These are phyloP conservation scores for Acanthornis magna DNA, from an alignment of 2,797 vertebrate genomes.

Conservation along the genomic window DNA sequence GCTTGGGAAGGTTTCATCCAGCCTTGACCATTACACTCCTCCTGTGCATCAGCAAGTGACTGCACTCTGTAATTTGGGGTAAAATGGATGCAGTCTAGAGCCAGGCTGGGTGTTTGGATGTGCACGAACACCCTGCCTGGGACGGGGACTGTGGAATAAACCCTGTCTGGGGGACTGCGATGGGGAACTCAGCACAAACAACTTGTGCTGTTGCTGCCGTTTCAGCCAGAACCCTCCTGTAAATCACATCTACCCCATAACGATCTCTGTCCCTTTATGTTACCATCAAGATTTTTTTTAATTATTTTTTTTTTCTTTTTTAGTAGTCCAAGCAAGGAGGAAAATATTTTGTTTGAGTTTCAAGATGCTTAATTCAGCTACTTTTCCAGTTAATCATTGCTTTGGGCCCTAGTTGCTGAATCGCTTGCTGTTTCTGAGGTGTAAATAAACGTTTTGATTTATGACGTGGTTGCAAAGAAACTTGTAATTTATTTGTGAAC, in stretches of 20 bases:
- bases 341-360: conserved; percentile 20
- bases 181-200: not conserved
- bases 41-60: not conserved
- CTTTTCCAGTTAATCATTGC: conserved; percentile 31
- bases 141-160: not conserved
- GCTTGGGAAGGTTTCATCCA: not conserved
- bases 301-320: not conserved
- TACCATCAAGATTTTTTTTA: not conserved
- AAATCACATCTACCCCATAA: not conserved
- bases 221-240: not conserved
- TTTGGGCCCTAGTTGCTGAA: conserved; percentile 69
- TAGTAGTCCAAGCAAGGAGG: not conserved
- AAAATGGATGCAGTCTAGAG: not conserved
- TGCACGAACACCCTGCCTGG: not conserved
- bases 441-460: conserved; percentile 75
- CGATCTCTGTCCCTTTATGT: not conserved
- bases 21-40: not conserved
- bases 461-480: conserved; percentile 70
- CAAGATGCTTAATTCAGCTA: conserved; percentile 35
- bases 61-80: not conserved
- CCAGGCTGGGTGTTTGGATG: not conserved
- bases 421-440: conserved; percentile 67
- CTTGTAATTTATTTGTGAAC: conserved; percentile 77
- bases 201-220: not conserved
- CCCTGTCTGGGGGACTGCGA: not conserved